Evolutionary conservation across 2,113 vertebrate genomes (phyloP).

Genomic region (Spermophilus dauricus): DNA sequence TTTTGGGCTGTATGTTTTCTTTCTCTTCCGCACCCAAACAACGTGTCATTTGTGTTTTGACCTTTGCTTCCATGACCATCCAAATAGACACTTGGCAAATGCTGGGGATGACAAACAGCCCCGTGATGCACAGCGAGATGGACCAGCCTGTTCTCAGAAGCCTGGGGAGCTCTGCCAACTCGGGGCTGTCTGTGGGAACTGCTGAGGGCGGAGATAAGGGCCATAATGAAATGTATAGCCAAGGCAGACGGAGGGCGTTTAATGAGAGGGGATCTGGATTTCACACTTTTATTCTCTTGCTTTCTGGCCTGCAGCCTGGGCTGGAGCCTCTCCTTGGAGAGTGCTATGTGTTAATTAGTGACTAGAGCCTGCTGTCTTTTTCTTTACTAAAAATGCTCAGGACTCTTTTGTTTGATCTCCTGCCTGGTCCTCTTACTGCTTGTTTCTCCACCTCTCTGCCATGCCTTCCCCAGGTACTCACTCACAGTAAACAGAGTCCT

Average conservation of each 20-base stretch:
- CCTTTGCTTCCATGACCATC: neutral
- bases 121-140: neutral
- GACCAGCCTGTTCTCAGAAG: fast-evolving
- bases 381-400: neutral
- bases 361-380: neutral
- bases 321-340: neutral
- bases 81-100: neutral
- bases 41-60: neutral
- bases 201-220: neutral
- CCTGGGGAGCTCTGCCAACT: neutral
- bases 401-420: neutral
- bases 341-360: neutral
- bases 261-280: neutral
- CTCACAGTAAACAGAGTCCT: neutral
- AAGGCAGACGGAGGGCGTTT: neutral
- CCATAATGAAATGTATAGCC: neutral
- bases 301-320: neutral
- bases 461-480: neutral
- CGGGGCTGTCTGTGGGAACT: neutral
- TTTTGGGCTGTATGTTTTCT: neutral
- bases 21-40: neutral
- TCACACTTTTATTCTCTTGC: neutral
- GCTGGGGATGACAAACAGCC: neutral
- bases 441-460: neutral
- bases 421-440: neutral